Evolutionary conservation across 1,140 invertebrate genomes (phyloP), one percentile per base, ranked within the genome.

Genomic region (Hyphantria cunea): DNA sequence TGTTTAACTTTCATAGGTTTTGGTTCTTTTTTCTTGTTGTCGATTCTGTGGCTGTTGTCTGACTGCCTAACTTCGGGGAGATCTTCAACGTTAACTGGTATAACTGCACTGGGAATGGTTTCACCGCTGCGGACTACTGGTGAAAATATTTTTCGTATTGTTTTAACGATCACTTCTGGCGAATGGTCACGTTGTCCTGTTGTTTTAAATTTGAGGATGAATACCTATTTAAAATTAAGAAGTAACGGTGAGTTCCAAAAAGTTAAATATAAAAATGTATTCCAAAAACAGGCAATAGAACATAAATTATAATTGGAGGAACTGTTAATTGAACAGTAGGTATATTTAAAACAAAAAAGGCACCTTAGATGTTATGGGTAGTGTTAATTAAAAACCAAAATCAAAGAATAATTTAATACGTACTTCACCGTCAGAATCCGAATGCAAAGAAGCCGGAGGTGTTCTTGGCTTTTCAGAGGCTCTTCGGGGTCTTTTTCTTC

Each of bases 81-180:
- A 45, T 91, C 91, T 68, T 91, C 91, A 3, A 92, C 86, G 53
- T 91, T 76, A 10, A 92, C 76, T 31, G 90, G 89, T 72, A 92
- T 92, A 0, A 91, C 91, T 12, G 90, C 89, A 66, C 84, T 81
- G 0, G 90, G 84, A 12, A 91, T 74, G 0, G 92, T 85, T 60
- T 92, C 92, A 8, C 91, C 91, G 42, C 92, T 92, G 52, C 91
- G 84, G 10, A 92, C 92, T 8, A 95, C 92, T 0, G 95, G 94
- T 0, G 94, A 94, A 67, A 96, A 96, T 59, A 96, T 93, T 88
- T 95, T 95, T 31, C 95, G 91, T 49, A 94, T 96, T 0, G 95
- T 96, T 76, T 95, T 95, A 0, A 96, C 94, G 58, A 96, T 95
- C 6, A 96, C 92, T 78, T 93, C 93, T 51, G 87, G 90, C n/a